Conservation (phyloP, 2,797 vertebrate genomes). For the Lepidocolaptes lacrymiger region DNA sequence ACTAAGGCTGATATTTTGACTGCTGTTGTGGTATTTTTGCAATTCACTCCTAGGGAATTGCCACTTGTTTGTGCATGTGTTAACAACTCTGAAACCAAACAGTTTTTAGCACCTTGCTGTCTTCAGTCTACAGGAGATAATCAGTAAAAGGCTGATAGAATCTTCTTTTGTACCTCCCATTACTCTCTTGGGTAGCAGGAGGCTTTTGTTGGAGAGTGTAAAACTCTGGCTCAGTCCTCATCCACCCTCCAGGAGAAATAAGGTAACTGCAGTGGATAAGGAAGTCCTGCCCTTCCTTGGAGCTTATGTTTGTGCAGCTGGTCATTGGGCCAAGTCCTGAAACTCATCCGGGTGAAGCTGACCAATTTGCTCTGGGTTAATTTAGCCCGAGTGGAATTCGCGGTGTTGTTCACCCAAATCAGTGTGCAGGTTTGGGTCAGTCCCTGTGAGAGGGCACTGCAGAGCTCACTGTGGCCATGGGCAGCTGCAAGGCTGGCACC, state of each 20-base stretch:
- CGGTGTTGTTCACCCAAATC: neutral
- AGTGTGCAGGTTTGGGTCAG: neutral
- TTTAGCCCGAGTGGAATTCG: neutral
- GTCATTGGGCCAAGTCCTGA: neutral
- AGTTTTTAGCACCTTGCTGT: neutral
- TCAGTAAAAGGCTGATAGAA: neutral
- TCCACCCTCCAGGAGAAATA: neutral
- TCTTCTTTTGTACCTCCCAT: neutral
- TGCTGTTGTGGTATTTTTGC: neutral
- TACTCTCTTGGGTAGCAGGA: neutral
- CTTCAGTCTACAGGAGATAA: neutral
- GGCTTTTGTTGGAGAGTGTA: neutral
- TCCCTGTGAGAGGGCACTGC: neutral
- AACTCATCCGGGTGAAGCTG: neutral
- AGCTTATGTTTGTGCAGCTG: neutral
- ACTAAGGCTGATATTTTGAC: neutral
- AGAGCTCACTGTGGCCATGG: neutral
- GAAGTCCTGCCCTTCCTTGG: neutral
- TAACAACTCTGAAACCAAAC: neutral
- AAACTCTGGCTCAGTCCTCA: neutral
- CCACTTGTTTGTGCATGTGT: neutral
- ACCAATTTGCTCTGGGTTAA: neutral
- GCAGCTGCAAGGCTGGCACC: neutral
- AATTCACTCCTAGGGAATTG: neutral
- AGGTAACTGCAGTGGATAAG: neutral